These are phyloP conservation scores for Drosophila pseudotakahashii DNA, from an alignment of 2,888 invertebrate genomes.

Conservation along the genomic window DNA sequence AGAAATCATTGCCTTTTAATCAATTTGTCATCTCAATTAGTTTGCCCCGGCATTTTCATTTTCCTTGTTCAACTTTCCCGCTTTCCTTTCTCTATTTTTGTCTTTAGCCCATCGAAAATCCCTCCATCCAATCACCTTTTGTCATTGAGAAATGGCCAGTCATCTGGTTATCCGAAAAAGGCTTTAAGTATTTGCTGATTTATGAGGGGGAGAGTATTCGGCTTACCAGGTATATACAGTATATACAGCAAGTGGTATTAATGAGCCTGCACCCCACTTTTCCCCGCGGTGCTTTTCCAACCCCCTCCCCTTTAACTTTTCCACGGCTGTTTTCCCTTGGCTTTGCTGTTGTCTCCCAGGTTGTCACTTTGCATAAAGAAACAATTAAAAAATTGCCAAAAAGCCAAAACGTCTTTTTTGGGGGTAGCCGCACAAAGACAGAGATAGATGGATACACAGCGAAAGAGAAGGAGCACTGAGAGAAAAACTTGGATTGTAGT, in stretches of 20 bases:
- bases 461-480: slow-evolving; percentile 9
- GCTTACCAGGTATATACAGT: slow-evolving; percentile 57
- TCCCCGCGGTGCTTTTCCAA: neutral
- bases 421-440: slow-evolving; percentile 81
- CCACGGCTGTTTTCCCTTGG: neutral
- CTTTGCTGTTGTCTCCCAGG: slow-evolving; percentile 36
- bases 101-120: slow-evolving; percentile 19
- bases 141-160: slow-evolving; percentile 47
- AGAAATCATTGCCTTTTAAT: slow-evolving; percentile 13
- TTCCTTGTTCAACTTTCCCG: neutral
- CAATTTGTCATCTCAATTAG: slow-evolving; percentile 21
- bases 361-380: slow-evolving; percentile 82
- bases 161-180: slow-evolving; percentile 53
- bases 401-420: slow-evolving; percentile 70
- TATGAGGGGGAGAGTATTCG: slow-evolving; percentile 42
- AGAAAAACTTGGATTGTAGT: neutral
- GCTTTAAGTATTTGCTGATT: slow-evolving; percentile 68
- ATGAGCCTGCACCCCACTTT: slow-evolving; percentile 44
- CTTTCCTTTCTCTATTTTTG: slow-evolving; percentile 13
- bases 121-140: slow-evolving; percentile 1
- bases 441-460: slow-evolving; percentile 16
- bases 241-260: slow-evolving; percentile 68
- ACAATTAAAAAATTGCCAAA: slow-evolving; percentile 80
- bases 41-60: neutral
- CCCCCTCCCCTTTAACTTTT: neutral